These are phyloP conservation scores for Semicossyphus pulcher DNA, from an alignment of 2,113 vertebrate species.

Conservation along the genomic window DNA sequence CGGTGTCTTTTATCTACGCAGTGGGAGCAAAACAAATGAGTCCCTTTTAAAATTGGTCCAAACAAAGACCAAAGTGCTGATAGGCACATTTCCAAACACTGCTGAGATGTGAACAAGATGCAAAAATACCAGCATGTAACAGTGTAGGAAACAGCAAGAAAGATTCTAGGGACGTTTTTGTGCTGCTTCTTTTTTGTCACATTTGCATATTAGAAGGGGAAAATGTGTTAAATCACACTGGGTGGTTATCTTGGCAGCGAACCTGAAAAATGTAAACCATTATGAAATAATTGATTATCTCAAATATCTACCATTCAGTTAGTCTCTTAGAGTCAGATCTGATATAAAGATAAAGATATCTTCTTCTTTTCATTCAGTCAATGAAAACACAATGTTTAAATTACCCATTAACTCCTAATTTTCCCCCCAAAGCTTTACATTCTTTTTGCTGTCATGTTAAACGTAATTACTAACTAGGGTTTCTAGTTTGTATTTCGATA, in stretches of 20 bases:
- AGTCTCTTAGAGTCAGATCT: neutral
- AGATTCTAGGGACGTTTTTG: slow-evolving; percentile 10
- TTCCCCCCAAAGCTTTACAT: too few species aligned
- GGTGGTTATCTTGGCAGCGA: slow-evolving; percentile 21
- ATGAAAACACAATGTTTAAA: neutral
- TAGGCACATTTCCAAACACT: slow-evolving; percentile 9
- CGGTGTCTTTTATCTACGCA: slow-evolving; percentile 91
- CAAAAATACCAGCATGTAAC: neutral
- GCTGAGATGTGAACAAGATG: slow-evolving; percentile 2
- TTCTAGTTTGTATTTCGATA: neutral
- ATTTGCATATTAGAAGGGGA: slow-evolving; percentile 41
- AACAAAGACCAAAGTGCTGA: slow-evolving; percentile 47
- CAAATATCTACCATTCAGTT: too few species aligned
- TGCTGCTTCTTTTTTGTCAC: neutral
- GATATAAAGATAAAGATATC: neutral
- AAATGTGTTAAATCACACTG: slow-evolving; percentile 31
- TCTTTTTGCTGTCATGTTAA: too few species aligned
- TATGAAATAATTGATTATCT: neutral
- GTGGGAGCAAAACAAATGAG: slow-evolving; percentile 47
- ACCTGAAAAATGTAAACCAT: slow-evolving; percentile 2
- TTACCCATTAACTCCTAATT: too few species aligned
- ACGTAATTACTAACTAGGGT: too few species aligned
- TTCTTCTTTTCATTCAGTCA: neutral
- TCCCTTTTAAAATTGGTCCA: slow-evolving; percentile 31
- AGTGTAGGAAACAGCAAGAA: neutral